Base-by-base conservation (phyloP, 2,797 vertebrate genomes). In the Oreochromis grahami region DNA sequence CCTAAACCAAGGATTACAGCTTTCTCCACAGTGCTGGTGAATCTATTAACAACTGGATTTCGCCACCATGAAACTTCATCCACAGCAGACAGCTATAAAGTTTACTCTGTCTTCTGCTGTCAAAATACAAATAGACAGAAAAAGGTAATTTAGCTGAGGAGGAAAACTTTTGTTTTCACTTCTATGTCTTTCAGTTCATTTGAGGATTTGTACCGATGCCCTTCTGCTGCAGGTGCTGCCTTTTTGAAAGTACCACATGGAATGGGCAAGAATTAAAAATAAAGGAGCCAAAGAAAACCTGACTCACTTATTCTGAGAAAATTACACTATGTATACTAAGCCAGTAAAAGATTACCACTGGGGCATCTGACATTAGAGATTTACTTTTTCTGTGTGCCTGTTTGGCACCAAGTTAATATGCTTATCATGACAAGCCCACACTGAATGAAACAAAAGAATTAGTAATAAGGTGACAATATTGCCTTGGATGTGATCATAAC, bases 1-100 rank as follows among this genome's bases (percentile, higher is more conserved):
- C 82, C 77, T 88, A 84, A 91, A 88, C 38, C 74, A 19, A 34
- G 48, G 83, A 88, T 87, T 87, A 89, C 19, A 79, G 48, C 86
- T 79, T 70, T 70, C 65, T 43, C 65, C 38, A 26, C 38, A 26
- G 12, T 45, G 65, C 41, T 45, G 41, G 21, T 70, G 24, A 70
- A 17, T 70, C 14, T 45, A 45, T 45, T 70, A 19, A 70, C 5
- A 8, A 45, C 24, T 70, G 41, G 21, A 45, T 3, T 26, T 17
- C 1, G 4, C 21, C 14, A 15, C 41, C 21, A 43, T 26, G 8
- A 24, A 70, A 45, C 65, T 45, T 4, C 5, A 45, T 70, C 21
- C 0, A 1, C 26, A 26, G 8, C 65, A 45, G 65, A 45, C 5
- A 70, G 14, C 17, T 26, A 70, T 24, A 43, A 17, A 26, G 65